phyloP scores from a whole-genome alignment of 1,140 invertebrate species.

The Drosophila ogumai region DNA sequence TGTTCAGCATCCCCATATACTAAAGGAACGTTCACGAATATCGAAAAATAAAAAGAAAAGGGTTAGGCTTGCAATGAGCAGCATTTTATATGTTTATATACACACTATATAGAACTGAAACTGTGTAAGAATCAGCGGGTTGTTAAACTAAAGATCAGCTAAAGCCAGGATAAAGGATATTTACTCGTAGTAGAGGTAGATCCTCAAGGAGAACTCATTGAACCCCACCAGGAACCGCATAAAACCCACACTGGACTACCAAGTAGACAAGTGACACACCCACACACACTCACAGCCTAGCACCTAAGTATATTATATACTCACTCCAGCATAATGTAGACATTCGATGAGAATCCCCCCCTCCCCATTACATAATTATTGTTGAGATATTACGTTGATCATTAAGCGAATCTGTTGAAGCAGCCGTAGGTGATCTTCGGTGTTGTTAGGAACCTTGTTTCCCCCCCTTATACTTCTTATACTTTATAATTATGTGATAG shows the following conservation, averaged over 20 bases:
- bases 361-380: conserved; percentile 13
- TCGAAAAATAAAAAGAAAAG: background rate
- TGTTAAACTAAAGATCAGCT: conserved; percentile 2
- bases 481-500: conserved; percentile 25
- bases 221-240: conserved; percentile 63
- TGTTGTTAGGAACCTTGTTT: conserved; percentile 57
- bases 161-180: background rate
- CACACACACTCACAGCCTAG: conserved; percentile 20
- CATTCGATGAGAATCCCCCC: conserved; percentile 16
- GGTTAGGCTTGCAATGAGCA: background rate
- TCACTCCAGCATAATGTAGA: conserved; percentile 25
- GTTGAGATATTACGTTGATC: conserved; percentile 25
- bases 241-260: conserved; percentile 61
- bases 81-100: conserved; percentile 21
- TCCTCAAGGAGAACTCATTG: conserved; percentile 33
- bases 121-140: background rate
- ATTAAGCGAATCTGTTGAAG: conserved; percentile 33
- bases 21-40: conserved; percentile 7
- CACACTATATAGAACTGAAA: background rate
- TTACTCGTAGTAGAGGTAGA: background rate
- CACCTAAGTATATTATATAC: conserved; percentile 29
- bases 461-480: background rate
- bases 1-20: background rate
- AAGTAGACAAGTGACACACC: conserved; percentile 39
- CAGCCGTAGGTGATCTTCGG: background rate